phyloP scores from a whole-genome alignment of 2,797 vertebrate genomes.

The Decapterus maruadsi region DNA sequence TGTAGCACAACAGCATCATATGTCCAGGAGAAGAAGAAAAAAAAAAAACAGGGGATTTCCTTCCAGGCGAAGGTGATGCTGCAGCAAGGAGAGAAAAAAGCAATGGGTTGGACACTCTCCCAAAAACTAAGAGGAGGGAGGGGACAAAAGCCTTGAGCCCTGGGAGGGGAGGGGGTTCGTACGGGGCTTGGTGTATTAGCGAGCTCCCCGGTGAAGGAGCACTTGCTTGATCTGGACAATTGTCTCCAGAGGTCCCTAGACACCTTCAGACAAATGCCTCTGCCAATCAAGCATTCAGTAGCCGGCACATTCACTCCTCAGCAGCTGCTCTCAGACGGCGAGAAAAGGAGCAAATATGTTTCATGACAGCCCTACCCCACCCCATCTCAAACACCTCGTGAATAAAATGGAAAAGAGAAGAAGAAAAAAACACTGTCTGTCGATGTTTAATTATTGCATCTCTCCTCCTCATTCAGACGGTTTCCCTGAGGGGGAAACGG shows the following conservation, averaged over 20 bases:
- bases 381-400: slow-evolving; percentile 22
- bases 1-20: slow-evolving; percentile 39
- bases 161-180: slow-evolving; percentile 1
- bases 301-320: slow-evolving; percentile 66
- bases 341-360: slow-evolving; percentile 65
- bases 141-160: slow-evolving; percentile 64
- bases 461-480: not conserved
- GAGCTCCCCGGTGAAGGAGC: slow-evolving; percentile 60
- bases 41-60: slow-evolving; percentile 69
- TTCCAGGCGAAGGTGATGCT: slow-evolving; percentile 45
- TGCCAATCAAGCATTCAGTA: slow-evolving; percentile 82
- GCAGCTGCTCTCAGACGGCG: slow-evolving; percentile 75
- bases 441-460: slow-evolving; percentile 54
- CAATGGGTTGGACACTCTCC: slow-evolving; percentile 49
- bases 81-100: slow-evolving; percentile 43
- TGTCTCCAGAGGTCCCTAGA: slow-evolving; percentile 78
- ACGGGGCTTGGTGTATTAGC: slow-evolving; percentile 51
- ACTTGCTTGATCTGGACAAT: slow-evolving; percentile 74
- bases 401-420: slow-evolving; percentile 22
- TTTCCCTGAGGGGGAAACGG: slow-evolving; percentile 48
- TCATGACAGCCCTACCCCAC: slow-evolving; percentile 53
- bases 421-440: slow-evolving; percentile 4
- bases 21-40: slow-evolving; percentile 29
- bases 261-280: slow-evolving; percentile 76
- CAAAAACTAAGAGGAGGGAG: slow-evolving; percentile 45